Percentiles rank a stretch among this genome's conserved stretches.
Evolutionary conservation across 2,888 invertebrate species (phyloP).

Genomic region (Caenorhabditis panamensis): DNA sequence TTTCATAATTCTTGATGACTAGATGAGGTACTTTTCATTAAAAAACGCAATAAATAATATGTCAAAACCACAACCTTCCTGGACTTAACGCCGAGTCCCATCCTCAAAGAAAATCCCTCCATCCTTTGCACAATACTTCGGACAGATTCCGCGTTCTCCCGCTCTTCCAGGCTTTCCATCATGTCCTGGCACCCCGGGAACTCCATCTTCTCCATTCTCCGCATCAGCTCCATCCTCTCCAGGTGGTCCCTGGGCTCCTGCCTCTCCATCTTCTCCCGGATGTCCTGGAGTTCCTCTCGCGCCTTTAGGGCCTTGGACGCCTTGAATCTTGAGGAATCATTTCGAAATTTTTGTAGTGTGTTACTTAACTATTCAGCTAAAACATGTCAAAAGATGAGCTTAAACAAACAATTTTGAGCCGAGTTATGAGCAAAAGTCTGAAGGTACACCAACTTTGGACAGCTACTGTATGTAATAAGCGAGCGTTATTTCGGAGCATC

Average conservation of each 20-base stretch:
- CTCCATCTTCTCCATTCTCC: conserved; percentile 58
- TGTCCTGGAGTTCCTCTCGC: conserved; percentile 57
- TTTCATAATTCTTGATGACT: not conserved
- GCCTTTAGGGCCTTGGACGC: conserved; percentile 45
- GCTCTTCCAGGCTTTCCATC: conserved; percentile 65
- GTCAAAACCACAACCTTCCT: too few species aligned
- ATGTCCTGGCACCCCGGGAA: conserved; percentile 62
- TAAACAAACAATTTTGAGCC: too few species aligned
- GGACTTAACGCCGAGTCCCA: conserved; percentile 59
- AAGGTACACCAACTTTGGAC: too few species aligned
- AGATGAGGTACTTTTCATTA: not conserved
- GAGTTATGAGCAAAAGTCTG: too few species aligned
- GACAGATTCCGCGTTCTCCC: conserved; percentile 72
- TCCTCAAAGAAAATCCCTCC: conserved; percentile 65
- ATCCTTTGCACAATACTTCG: conserved; percentile 69
- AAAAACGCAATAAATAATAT: not conserved
- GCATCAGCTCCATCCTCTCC: conserved; percentile 60
- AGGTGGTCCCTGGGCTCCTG: conserved; percentile 49
- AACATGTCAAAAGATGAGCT: too few species aligned
- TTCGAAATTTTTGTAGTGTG: too few species aligned
- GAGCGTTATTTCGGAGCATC: too few species aligned
- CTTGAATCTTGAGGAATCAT: too few species aligned
- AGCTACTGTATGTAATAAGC: too few species aligned
- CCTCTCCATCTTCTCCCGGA: conserved; percentile 61
- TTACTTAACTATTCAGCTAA: too few species aligned